A percentile compares a stretch with the other conserved stretches of the same genome.
phyloP scores from a whole-genome alignment of 2,797 vertebrate genomes.

The Phataginus tricuspis region DNA sequence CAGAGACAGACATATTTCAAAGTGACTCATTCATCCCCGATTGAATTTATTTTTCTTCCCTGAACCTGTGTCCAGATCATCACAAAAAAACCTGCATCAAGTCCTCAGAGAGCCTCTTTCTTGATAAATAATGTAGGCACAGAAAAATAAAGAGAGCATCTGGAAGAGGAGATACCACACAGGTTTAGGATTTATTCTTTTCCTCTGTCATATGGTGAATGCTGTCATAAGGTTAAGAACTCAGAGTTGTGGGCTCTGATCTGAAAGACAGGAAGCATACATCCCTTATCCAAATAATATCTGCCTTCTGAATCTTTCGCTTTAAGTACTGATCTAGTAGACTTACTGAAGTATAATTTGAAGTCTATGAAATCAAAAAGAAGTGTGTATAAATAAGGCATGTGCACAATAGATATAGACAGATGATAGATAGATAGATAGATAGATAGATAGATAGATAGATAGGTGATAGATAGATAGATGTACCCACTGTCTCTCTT shows the following conservation, averaged over 20 bases:
- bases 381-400: slow-evolving; percentile 14
- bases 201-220: background rate
- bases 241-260: background rate
- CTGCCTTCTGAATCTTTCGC: background rate
- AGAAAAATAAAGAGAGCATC: slow-evolving; percentile 28
- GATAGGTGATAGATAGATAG: background rate
- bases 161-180: slow-evolving; percentile 59
- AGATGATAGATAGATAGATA: background rate
- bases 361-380: slow-evolving; percentile 37
- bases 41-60: slow-evolving; percentile 78
- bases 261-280: background rate
- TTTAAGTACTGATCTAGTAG: background rate
- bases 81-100: slow-evolving; percentile 53
- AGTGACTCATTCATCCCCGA: slow-evolving; percentile 66
- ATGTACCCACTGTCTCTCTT: background rate
- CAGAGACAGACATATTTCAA: slow-evolving; percentile 80
- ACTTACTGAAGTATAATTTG: slow-evolving; percentile 13
- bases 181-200: background rate
- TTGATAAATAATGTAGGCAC: slow-evolving; percentile 63
- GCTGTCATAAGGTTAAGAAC: background rate
- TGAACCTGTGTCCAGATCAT: slow-evolving; percentile 58
- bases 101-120: slow-evolving; percentile 40
- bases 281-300: background rate
- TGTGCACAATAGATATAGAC: background rate
- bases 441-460: background rate